Evolutionary conservation across 2,113 vertebrate species (phyloP), one percentile per base, ranked within the genome.

Genomic region (Gadus macrocephalus): DNA sequence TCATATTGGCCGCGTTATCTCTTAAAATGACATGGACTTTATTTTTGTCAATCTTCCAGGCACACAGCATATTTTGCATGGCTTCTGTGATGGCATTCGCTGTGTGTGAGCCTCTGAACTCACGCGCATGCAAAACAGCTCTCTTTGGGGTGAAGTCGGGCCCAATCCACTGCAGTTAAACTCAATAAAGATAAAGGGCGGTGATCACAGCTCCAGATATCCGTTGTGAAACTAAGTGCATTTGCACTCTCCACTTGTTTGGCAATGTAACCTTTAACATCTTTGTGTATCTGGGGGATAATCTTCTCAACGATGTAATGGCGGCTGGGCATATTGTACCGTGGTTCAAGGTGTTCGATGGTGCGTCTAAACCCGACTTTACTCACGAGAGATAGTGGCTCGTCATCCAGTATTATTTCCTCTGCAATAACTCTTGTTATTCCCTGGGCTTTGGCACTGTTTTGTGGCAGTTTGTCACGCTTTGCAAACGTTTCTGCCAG

Each of bases 241-340:
- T 6, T 53, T 11, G 11, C 53, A 53, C 11, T 11, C 6, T 53
- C 6, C 11, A 8, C 11, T 53, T 8, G 11, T 27, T 69, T 71
- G 60, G 15, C 27, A 17, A 62, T 25, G 27, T 79, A 64, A n/a
- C 64, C 69, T 0, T 16, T 8, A 53, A 42, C 42, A 14, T 62
- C 63, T 5, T 49, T 71, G 49, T 64, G 49, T 53, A 71, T 27
- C 22, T n/a, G 55, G 20, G 68, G 68, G 9, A 69, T 28, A 31
- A 55, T 56, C 17, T 16, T 69, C 14, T 69, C 56, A 0, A 58
- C 20, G 17, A 62, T 35, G 35, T 69, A 69, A 58, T 69, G 68
- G 2, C 59, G 58, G 35, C 53, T 60, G 5, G 59, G 68, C 28
- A 69, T 20, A 20, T 20, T 20, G 20, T 20, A 20, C 20, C 20